phyloP scores from a whole-genome alignment of 2,888 invertebrate genomes.

The Apamea epomidion region DNA sequence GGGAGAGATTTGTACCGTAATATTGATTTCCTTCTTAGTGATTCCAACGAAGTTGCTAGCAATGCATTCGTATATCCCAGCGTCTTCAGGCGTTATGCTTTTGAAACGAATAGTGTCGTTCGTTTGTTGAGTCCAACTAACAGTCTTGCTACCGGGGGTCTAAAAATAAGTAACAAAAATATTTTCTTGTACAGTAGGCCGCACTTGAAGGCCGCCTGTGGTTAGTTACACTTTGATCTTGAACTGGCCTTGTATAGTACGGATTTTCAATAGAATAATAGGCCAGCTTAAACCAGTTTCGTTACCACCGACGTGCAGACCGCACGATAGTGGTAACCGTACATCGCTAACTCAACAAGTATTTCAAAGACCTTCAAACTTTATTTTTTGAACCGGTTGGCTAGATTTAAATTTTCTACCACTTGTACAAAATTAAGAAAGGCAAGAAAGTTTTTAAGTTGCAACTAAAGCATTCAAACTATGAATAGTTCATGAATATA shows the following conservation, averaged over 20 bases:
- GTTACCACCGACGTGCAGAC: background rate
- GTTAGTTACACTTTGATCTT: background rate
- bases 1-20: conserved; percentile 70
- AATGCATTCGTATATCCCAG: conserved; percentile 81
- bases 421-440: background rate
- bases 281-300: background rate
- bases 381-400: background rate
- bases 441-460: background rate
- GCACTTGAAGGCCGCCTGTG: background rate
- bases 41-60: conserved; percentile 79
- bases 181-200: background rate
- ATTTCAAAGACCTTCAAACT: background rate
- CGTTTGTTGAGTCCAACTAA: conserved; percentile 69
- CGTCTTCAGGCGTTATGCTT: conserved; percentile 72
- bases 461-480: background rate
- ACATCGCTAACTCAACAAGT: background rate
- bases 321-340: background rate
- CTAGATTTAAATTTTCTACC: background rate
- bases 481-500: background rate
- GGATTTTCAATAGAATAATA: background rate
- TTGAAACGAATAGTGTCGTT: conserved; percentile 77
- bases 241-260: background rate
- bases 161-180: conserved; percentile 18
- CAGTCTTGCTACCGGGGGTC: conserved; percentile 53
- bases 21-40: conserved; percentile 67